Conservation (phyloP, 1,140 invertebrate species). For the Eupeodes corollae region DNA sequence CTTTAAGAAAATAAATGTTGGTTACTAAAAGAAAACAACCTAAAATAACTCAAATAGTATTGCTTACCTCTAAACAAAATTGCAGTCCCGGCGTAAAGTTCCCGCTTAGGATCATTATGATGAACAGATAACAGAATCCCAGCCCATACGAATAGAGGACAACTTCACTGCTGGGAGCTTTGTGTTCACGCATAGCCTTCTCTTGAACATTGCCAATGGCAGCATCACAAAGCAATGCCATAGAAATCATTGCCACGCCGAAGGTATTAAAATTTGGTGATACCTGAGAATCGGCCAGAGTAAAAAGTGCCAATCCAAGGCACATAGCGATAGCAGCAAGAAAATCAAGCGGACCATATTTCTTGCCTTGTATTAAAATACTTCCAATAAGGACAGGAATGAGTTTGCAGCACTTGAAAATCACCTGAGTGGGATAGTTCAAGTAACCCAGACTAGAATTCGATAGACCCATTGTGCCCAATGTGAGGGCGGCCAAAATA, state of each 20-base stretch:
- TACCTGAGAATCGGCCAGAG: conserved; percentile 79
- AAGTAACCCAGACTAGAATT: conserved; percentile 91
- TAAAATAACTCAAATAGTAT: background rate
- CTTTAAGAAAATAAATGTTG: conserved; percentile 38
- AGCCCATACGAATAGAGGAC: conserved; percentile 88
- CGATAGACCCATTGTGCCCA: conserved; percentile 92
- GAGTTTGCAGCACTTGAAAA: conserved; percentile 93
- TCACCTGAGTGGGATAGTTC: conserved; percentile 90
- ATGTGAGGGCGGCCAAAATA: conserved; percentile 71
- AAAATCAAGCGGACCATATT: conserved; percentile 74
- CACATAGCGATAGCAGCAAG: conserved; percentile 78
- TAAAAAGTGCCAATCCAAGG: conserved; percentile 83
- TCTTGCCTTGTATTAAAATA: conserved; percentile 83
- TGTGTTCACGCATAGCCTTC: conserved; percentile 76
- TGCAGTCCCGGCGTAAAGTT: conserved; percentile 60
- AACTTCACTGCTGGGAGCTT: conserved; percentile 79
- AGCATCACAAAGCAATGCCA: conserved; percentile 83
- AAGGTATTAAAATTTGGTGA: conserved; percentile 76
- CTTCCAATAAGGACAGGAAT: conserved; percentile 90
- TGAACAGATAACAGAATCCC: conserved; percentile 73
- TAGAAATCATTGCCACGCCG: conserved; percentile 77
- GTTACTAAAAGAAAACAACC: background rate
- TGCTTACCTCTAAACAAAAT: conserved; percentile 65
- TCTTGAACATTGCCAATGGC: conserved; percentile 94
- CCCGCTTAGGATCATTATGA: conserved; percentile 62